Percentiles rank a stretch among this genome's conserved stretches.
Evolutionary conservation across 2,113 vertebrate genomes (phyloP).

Genomic region (Eptatretus burgeri): DNA sequence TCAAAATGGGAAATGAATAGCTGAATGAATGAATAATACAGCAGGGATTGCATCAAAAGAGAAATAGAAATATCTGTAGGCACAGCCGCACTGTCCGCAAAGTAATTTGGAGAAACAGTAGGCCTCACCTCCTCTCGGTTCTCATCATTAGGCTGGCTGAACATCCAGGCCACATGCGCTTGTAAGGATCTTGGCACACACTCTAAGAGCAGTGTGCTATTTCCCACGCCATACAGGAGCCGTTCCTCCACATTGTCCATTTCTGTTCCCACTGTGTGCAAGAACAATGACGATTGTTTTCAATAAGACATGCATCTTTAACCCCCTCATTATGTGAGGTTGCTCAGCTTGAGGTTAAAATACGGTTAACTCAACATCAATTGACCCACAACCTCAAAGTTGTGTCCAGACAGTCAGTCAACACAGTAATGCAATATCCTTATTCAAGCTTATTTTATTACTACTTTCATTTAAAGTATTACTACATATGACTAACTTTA

Average conservation of each 20-base stretch:
- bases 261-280: neutral
- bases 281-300: too few species aligned
- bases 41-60: neutral
- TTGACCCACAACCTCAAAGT: too few species aligned
- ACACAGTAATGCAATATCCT: too few species aligned
- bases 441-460: too few species aligned
- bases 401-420: too few species aligned
- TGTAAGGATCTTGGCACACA: constrained; percentile 78
- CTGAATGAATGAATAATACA: neutral
- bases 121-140: neutral
- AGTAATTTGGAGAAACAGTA: neutral
- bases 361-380: too few species aligned
- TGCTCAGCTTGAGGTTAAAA: too few species aligned
- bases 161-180: constrained; percentile 50
- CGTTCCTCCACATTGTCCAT: constrained; percentile 23
- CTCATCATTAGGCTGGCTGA: neutral
- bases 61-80: neutral
- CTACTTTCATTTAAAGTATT: too few species aligned
- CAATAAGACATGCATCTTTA: too few species aligned
- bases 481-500: too few species aligned
- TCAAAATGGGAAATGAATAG: neutral
- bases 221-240: constrained; percentile 78
- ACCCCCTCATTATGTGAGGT: too few species aligned
- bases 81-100: neutral
- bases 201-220: constrained; percentile 87